These are phyloP conservation scores for Saturnia pavonia DNA, from an alignment of 2,888 invertebrate species.

Conservation along the genomic window DNA sequence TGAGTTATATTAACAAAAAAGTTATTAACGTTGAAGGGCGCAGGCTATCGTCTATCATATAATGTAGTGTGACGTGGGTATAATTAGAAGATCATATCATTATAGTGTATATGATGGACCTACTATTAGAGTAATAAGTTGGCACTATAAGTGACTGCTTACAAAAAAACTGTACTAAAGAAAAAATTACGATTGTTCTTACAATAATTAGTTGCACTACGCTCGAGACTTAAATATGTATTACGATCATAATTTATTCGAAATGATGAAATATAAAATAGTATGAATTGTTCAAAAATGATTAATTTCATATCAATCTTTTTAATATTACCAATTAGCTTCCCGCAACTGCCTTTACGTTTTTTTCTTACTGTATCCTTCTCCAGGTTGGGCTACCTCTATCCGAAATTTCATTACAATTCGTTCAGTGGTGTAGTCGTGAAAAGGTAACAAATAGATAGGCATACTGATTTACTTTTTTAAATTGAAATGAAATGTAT, in stretches of 20 bases:
- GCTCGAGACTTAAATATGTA: background rate
- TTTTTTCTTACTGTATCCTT: no score
- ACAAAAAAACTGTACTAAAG: slow-evolving; percentile 21
- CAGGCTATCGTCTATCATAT: slow-evolving; percentile 41
- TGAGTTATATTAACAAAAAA: slow-evolving; percentile 34
- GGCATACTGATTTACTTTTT: no score
- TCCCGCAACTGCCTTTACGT: no score
- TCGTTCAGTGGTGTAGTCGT: no score
- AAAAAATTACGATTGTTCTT: background rate
- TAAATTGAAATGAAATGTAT: no score
- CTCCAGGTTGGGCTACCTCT: no score
- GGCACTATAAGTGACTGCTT: slow-evolving; percentile 35
- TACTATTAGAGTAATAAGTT: background rate
- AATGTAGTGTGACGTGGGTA: slow-evolving; percentile 46
- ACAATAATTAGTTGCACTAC: background rate
- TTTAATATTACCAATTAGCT: no score
- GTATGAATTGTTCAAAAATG: background rate
- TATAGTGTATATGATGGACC: slow-evolving; percentile 29
- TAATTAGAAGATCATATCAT: slow-evolving; percentile 53
- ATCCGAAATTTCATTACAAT: no score
- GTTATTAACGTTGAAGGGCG: slow-evolving; percentile 42
- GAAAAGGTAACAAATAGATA: no score
- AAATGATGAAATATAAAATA: background rate
- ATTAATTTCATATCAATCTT: no score
- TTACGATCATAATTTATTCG: background rate